A percentile compares a stretch with the other conserved stretches of the same genome.
phyloP scores from a whole-genome alignment of 2,797 vertebrate genomes.

The Gallinago solitaria region DNA sequence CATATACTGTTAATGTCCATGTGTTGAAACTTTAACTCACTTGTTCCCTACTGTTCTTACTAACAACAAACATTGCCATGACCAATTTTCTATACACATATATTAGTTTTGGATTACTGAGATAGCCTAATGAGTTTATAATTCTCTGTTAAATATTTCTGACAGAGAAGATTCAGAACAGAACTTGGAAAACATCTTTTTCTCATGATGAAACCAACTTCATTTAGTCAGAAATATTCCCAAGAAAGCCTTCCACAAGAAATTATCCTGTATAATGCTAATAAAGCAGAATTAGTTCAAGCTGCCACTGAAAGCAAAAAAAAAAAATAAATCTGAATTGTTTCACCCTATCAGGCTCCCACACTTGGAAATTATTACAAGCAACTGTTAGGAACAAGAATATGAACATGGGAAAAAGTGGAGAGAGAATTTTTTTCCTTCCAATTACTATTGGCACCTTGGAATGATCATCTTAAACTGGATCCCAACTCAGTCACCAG shows the following conservation, averaged over 20 bases:
- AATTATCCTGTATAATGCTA: background rate
- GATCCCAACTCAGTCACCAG: background rate
- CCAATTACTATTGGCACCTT: background rate
- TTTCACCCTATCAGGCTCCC: background rate
- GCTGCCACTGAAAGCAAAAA: background rate
- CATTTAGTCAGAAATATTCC: background rate
- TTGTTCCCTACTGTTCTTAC: background rate
- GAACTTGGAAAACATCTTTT: constrained; percentile 7
- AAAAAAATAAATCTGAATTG: background rate
- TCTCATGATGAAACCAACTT: background rate
- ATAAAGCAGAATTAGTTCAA: background rate
- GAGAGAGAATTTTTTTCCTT: background rate
- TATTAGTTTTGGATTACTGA: background rate
- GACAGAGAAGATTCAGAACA: background rate
- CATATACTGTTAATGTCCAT: background rate
- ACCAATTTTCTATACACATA: background rate
- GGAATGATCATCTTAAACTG: background rate
- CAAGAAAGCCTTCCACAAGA: background rate
- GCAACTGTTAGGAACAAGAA: background rate
- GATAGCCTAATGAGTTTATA: background rate
- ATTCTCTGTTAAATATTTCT: background rate
- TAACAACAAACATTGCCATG: background rate
- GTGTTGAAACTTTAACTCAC: background rate
- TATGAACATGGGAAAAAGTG: background rate
- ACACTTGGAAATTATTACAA: background rate